These are phyloP conservation scores for Mystacornis crossleyi DNA, from an alignment of 2,113 vertebrate species.

Conservation along the genomic window DNA sequence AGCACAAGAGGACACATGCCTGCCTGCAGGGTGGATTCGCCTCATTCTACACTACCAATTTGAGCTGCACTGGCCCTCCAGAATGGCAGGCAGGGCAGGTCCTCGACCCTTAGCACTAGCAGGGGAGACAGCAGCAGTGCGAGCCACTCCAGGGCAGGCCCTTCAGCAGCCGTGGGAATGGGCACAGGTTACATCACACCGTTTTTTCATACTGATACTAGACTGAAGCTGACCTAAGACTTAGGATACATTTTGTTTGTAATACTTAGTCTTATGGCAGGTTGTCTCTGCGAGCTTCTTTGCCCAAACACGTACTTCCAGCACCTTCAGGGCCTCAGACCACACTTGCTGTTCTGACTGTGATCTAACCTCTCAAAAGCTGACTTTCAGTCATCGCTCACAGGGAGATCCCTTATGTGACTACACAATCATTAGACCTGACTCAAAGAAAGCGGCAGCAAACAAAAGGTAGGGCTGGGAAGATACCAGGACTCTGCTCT, in stretches of 20 bases:
- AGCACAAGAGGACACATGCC: rapidly evolving
- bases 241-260: not conserved
- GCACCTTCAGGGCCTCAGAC: not conserved
- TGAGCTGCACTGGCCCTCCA: not conserved
- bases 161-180: not conserved
- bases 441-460: not conserved
- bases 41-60: not conserved
- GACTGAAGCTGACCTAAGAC: not conserved
- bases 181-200: rapidly evolving
- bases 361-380: not conserved
- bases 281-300: not conserved
- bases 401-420: not conserved
- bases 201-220: not conserved
- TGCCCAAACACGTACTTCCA: not conserved
- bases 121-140: not conserved
- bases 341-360: not conserved
- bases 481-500: not conserved
- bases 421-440: not conserved
- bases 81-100: not conserved
- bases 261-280: not conserved
- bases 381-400: not conserved
- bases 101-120: not conserved
- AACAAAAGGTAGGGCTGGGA: not conserved
- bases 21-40: not conserved
- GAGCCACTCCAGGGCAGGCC: not conserved